Evolutionary conservation across 1,140 invertebrate genomes (phyloP), one percentile per base, ranked within the genome.

Genomic region (Macrosteles quadrilineatus): DNA sequence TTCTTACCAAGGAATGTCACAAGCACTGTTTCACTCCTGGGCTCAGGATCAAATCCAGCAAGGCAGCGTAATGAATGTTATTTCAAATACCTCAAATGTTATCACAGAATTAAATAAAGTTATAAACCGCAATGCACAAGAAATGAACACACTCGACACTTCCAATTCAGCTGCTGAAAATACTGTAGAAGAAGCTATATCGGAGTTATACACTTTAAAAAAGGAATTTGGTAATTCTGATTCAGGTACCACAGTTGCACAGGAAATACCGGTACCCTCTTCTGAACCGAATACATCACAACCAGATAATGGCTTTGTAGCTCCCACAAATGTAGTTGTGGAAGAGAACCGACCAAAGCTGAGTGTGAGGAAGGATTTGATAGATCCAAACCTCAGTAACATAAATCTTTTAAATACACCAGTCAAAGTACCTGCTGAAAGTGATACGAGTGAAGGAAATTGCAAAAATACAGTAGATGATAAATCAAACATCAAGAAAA

Each of bases 41-140:
- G 63, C 32, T 3, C 32, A 66, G 45, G 63, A 66, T 19, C 32
- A 59, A n/a, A 59, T 59, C 9, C 21, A 66, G 2, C 32, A 66
- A 66, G 63, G 63, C 1, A 66, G 12, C 27, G 21, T 40, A 12
- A 45, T 43, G 31, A 66, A 59, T 59, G 12, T 25, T 12, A 11
- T 50, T 11, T 19, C 47, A 11, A 50, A 50, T 21, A 9, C 47
- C n/a, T 19, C 14, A 19, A 21, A 50, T 50, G 14, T 50, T 17
- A 50, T 19, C 47, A 6, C 47, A 4, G 14, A 17, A 50, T 19
- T 21, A 19, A 50, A 19, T 19, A 19, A 4, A n/a, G n/a, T 19
- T 19, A 21, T 50, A 50, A 19, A 17, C 14, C 2, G n/a, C 4
- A 21, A 19, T 11, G n/a, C 55, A 59, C 25, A 59, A 14, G 23